Conservation (phyloP, 2,888 invertebrate species). For the Nymphalis polychloros region DNA sequence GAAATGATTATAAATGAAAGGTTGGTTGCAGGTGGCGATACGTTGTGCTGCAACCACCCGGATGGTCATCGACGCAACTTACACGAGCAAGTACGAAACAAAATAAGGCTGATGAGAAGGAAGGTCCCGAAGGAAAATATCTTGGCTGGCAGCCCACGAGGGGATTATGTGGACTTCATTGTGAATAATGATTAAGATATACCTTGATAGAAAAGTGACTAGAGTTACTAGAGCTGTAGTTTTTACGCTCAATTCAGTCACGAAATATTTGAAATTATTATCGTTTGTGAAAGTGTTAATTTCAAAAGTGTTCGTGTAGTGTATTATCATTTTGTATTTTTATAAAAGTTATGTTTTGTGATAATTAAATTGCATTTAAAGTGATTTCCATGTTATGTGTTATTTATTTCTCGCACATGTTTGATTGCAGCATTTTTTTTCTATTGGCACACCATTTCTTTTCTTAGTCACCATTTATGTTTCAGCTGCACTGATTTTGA, state of each 20-base stretch:
- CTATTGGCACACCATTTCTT: constrained; percentile 3
- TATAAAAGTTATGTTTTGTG: constrained; percentile 25
- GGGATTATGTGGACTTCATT: constrained; percentile 71
- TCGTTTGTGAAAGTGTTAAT: neutral
- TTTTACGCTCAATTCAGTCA: no score
- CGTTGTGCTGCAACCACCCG: constrained; percentile 56
- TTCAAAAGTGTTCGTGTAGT: neutral
- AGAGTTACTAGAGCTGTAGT: no score
- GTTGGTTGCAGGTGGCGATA: constrained; percentile 78
- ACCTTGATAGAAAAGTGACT: neutral
- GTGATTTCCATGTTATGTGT: neutral
- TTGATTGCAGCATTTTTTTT: neutral
- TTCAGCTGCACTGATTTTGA: constrained; percentile 35
- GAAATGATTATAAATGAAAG: constrained; percentile 47
- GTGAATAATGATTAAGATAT: constrained; percentile 67
- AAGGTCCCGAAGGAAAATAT: constrained; percentile 68
- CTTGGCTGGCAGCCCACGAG: constrained; percentile 52
- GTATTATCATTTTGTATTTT: constrained; percentile 44
- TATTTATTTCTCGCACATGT: neutral
- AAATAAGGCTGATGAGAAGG: constrained; percentile 57
- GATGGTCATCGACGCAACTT: constrained; percentile 67
- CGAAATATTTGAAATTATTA: no score
- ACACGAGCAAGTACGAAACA: constrained; percentile 59
- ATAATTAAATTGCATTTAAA: constrained; percentile 7
- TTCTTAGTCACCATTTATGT: constrained; percentile 11